Evolutionary conservation across 2,113 vertebrate species (phyloP).

Genomic region (Carassius carassius): DNA sequence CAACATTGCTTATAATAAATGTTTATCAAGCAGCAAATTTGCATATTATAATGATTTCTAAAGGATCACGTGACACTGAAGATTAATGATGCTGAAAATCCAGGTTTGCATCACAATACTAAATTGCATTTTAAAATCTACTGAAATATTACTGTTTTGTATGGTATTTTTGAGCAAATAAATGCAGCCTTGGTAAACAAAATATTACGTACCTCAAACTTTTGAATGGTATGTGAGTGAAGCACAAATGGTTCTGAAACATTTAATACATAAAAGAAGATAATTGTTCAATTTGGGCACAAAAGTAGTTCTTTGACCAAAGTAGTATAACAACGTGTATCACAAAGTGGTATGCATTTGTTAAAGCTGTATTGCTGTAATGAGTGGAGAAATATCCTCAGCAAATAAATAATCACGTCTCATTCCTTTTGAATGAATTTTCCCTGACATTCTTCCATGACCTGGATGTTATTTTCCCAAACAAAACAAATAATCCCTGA

Average conservation of each 20-base stretch:
- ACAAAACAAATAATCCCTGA: slow-evolving; percentile 30
- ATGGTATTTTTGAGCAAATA: neutral
- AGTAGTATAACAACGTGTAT: neutral
- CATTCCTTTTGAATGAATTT: slow-evolving; percentile 3
- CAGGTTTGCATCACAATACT: neutral
- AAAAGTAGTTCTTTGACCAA: neutral
- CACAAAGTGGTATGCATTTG: neutral
- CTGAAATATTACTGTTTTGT: neutral
- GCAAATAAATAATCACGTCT: neutral
- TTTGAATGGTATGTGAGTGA: neutral
- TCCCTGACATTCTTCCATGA: neutral
- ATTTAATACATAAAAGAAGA: neutral
- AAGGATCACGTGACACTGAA: neutral
- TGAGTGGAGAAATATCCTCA: neutral
- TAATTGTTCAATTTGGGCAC: neutral
- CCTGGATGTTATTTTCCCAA: slow-evolving; percentile 17
- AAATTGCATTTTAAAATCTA: neutral
- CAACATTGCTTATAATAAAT: neutral
- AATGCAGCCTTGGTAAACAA: neutral
- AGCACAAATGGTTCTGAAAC: neutral
- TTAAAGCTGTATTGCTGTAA: neutral
- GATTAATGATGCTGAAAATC: neutral
- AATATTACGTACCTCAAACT: neutral
- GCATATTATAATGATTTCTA: neutral
- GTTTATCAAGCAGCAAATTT: neutral